Conservation (phyloP, 2,113 vertebrate species). For the Cebus imitator region DNA sequence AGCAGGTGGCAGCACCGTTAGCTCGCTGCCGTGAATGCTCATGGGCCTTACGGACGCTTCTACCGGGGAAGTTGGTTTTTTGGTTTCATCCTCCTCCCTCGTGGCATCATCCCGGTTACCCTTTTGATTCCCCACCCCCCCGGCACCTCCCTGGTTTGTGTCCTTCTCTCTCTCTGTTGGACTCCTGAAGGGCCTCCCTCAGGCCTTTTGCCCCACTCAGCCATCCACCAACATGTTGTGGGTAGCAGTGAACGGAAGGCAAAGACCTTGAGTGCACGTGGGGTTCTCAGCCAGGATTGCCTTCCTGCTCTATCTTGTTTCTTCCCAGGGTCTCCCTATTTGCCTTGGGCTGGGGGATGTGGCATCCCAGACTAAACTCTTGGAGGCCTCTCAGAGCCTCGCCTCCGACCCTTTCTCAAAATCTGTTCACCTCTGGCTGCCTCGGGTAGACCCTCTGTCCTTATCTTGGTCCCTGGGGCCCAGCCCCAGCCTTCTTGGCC, state of each 20-base stretch:
- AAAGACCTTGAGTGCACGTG: not conserved
- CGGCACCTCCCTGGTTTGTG: too few relatives aligned
- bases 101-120: accelerated
- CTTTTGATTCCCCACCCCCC: not conserved
- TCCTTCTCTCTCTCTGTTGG: not conserved
- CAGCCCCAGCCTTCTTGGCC: not conserved
- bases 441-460: not conserved
- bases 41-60: not conserved
- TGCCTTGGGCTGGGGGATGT: not conserved
- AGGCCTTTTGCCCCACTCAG: not conserved
- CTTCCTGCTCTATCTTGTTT: not conserved
- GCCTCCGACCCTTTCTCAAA: not conserved
- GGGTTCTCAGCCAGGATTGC: not conserved
- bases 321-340: not conserved
- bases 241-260: not conserved
- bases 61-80: not conserved
- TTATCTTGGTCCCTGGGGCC: not conserved
- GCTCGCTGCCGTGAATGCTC: not conserved
- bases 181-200: not conserved
- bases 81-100: not conserved
- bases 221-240: not conserved
- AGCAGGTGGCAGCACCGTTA: not conserved
- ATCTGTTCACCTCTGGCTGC: not conserved
- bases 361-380: not conserved
- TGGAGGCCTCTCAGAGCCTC: not conserved